Evolutionary conservation across 2,113 vertebrate species (phyloP), one percentile per base, ranked within the genome.

Genomic region (Hylia prasina): DNA sequence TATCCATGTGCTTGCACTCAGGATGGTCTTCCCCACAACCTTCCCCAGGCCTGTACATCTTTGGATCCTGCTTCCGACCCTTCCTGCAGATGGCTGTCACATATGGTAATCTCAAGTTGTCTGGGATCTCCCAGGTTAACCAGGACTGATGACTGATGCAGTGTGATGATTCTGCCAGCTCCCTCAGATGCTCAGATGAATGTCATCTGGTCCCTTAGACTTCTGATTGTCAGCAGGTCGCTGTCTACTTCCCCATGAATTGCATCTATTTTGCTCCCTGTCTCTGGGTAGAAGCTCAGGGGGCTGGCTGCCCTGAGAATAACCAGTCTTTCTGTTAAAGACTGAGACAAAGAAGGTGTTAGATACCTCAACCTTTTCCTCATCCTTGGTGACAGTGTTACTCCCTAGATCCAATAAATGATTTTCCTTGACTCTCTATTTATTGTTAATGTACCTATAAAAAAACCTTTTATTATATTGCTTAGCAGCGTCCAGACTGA

Each of bases 171-270:
- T 72, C 31, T 50, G 44, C 11, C 58, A 37, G 35, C 31, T 65
- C 15, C 27, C 10, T 88, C 76, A 44, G 50, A 50, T 0, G 0
- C 31, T 44, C 0, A 0, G 18, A 16, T 44, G 22, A 50, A 33
- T 65, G 18, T 57, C 10, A 11, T 22, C 33, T 44, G 22, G 15
- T 81, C 58, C 50, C 31, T 33, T 2, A 23, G 76, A 42, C 35
- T 65, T 33, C 23, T 1, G 11, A 31, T 10, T 64, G 14, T 22
- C 14, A 19, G 42, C 22, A 57, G 25, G 21, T 31, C 66, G 35
- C n/a, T 30, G 14, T 13, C 20, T 42, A 64, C 17, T 65, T 33
- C 22, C 27, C 9, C 44, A 44, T 57, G 27, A 31, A 42, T 16
- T 50, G 4, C 31, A 3, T 33, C 31, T 37, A 1, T 65, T 65